A percentile compares a stretch with the other conserved stretches of the same genome.
These are phyloP conservation scores for Bubo scandiacus DNA, from an alignment of 2,113 vertebrate genomes.

Conservation along the genomic window DNA sequence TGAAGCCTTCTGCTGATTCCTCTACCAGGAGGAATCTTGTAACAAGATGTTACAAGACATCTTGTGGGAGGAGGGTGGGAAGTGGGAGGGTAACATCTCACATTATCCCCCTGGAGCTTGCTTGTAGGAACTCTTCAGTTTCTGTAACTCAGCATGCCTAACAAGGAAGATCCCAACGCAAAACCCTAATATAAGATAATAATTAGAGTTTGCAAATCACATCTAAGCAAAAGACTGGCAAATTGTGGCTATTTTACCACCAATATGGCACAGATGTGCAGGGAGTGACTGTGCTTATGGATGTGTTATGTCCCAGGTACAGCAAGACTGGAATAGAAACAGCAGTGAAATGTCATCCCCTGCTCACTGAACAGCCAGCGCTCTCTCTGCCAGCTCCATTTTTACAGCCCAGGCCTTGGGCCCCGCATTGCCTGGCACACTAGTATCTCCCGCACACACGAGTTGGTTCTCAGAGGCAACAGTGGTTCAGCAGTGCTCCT, in stretches of 20 bases:
- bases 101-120: not conserved
- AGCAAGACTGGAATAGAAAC: not conserved
- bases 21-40: not conserved
- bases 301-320: not conserved
- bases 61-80: not conserved
- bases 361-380: not conserved
- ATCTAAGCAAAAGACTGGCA: not conserved
- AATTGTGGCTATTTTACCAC: not conserved
- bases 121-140: not conserved
- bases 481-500: not conserved
- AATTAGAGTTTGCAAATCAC: fast-evolving
- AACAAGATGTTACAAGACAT: no score
- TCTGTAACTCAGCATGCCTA: not conserved
- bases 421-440: no score
- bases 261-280: not conserved
- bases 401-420: not conserved
- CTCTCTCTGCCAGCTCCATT: not conserved
- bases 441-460: fast-evolving
- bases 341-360: not conserved
- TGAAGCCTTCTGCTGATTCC: not conserved
- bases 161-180: not conserved
- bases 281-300: not conserved
- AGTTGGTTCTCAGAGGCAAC: not conserved
- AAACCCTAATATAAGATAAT: not conserved
- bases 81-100: not conserved